These are phyloP conservation scores for Dolichomitus sp. DNA, from an alignment of 2,888 invertebrate species.

Conservation along the genomic window DNA sequence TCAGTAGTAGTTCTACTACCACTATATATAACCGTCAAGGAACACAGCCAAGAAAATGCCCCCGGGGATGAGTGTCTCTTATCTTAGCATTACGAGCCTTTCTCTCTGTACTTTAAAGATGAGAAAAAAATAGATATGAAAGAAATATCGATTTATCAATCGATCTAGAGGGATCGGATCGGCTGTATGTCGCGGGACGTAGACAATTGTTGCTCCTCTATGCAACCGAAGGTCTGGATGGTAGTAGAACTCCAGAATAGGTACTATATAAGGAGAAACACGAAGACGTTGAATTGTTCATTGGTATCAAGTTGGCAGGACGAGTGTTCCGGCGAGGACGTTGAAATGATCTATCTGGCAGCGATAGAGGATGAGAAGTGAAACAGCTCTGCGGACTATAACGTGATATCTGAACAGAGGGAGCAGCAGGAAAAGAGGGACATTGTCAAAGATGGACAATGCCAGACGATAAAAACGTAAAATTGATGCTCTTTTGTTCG, in stretches of 20 bases:
- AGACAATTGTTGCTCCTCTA: constrained; percentile 57
- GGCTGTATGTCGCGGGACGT: constrained; percentile 30
- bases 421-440: constrained; percentile 61
- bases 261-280: background rate
- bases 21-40: constrained; percentile 9
- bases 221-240: constrained; percentile 7
- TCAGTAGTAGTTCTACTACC: background rate
- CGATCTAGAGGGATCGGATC: constrained; percentile 6
- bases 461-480: constrained; percentile 84
- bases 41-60: constrained; percentile 48
- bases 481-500: constrained; percentile 85
- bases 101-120: constrained; percentile 22
- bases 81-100: constrained; percentile 51
- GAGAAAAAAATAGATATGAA: constrained; percentile 4
- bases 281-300: constrained; percentile 53
- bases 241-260: background rate
- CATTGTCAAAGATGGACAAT: constrained; percentile 85
- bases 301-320: constrained; percentile 32
- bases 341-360: constrained; percentile 4
- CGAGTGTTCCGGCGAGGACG: constrained; percentile 25
- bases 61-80: constrained; percentile 49
- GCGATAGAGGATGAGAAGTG: constrained; percentile 30
- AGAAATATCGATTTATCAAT: constrained; percentile 41
- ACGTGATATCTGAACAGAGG: constrained; percentile 61
- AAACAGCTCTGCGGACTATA: constrained; percentile 56